A percentile compares a stretch with the other conserved stretches of the same genome.
Conservation (phyloP, 92 coral and sea anemone genomes). For the Zoanthus sociatus region DNA sequence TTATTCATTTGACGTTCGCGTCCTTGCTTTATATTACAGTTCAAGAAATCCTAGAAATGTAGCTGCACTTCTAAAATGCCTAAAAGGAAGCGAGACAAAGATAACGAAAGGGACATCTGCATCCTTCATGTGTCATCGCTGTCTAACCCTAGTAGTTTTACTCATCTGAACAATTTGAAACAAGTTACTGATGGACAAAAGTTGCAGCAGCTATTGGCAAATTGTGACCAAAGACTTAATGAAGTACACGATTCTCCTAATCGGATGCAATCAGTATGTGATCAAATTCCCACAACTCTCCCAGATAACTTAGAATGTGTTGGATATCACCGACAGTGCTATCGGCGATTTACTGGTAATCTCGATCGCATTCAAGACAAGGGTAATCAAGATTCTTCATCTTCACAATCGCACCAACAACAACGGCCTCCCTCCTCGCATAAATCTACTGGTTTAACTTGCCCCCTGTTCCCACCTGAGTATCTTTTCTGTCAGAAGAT, state of each 20-base stretch:
- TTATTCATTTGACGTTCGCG: too few species aligned
- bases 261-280: too few species aligned
- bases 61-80: too few species aligned
- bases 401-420: not conserved
- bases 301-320: not conserved
- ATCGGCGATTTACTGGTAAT: not conserved
- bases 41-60: too few species aligned
- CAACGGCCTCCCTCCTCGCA: not conserved
- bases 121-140: not conserved
- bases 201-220: not conserved
- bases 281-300: not conserved
- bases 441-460: too few species aligned
- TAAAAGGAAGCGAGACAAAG: constrained; percentile 1
- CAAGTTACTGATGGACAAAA: not conserved
- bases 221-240: not conserved
- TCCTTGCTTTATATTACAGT: too few species aligned
- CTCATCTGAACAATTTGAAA: not conserved
- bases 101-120: not conserved
- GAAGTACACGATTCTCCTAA: too few species aligned
- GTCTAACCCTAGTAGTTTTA: not conserved
- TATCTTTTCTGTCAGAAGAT: not conserved
- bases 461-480: not conserved
- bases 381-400: not conserved
- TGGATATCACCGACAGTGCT: not conserved
- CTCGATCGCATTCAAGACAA: too few species aligned